Evolutionary conservation across 2,888 invertebrate genomes (phyloP), one percentile per base, ranked within the genome.

Genomic region (Eueremaeus valkanovi): DNA sequence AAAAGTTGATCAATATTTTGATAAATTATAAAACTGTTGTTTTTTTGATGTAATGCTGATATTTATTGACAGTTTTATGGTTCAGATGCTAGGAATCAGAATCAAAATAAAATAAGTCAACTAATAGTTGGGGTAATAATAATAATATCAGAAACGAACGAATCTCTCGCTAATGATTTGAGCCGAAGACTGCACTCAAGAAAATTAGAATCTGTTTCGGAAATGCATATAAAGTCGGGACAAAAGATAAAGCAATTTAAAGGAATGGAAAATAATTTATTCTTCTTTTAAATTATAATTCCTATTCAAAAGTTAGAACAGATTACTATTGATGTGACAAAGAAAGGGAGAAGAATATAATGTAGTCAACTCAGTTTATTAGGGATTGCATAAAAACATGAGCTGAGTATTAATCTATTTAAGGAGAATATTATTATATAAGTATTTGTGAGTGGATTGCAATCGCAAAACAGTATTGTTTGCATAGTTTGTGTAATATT

Each of bases 241-340:
- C 36, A 63, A 63, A 9, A n/a, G 31, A 2, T 1, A 63, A 63
- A 63, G 63, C 33, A 31, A 63, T 63, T 63, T 31, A 31, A 63
- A 63, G n/a, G 24, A 63, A 29, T 18, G 24, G 33, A 31, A 63
- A 63, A 36, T 63, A 27, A 63, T 36, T 63, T 63, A 13, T 27
- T 33, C 33, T 33, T 31, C 36, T 63, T 18, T 63, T 63, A 51
- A 21, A 18, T 9, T 51, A 33, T 55, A 55, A 55, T 51, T 51
- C 21, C n/a, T 51, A 51, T 24, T 55, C 27, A 55, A 27, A 55
- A 55, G 27, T 55, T 0, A 33, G 33, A 63, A 18, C 63, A 63
- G 33, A 63, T n/a, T 33, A 63, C 63, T 33, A 36, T 63, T 36
- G n/a, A 63, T 63, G 31, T 63, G 63, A 33, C 63, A 63, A 33